Percentiles rank a stretch among this genome's conserved stretches.
These are phyloP conservation scores for Mechanitis messenoides DNA, from an alignment of 2,888 invertebrate species.

Conservation along the genomic window DNA sequence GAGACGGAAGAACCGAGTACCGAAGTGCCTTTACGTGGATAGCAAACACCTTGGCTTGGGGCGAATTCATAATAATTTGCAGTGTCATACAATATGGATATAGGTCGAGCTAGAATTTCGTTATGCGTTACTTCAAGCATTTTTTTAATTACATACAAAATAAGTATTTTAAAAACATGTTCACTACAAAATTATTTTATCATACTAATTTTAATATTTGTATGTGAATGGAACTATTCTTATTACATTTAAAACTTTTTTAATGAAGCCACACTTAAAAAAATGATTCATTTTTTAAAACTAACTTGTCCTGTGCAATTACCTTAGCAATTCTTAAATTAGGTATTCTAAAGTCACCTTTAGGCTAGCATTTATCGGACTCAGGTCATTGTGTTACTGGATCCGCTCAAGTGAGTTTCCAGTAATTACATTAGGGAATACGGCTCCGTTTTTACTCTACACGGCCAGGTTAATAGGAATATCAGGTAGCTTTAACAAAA, in stretches of 20 bases:
- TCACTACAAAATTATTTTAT: too few relatives aligned
- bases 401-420: slow-evolving; percentile 53
- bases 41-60: slow-evolving; percentile 8
- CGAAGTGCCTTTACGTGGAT: slow-evolving; percentile 2
- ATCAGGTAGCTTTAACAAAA: slow-evolving; percentile 20
- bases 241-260: neutral
- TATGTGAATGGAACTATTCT: neutral
- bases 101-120: too few relatives aligned
- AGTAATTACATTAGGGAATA: slow-evolving; percentile 74
- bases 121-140: too few relatives aligned
- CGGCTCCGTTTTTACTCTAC: slow-evolving; percentile 51
- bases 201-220: too few relatives aligned
- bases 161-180: too few relatives aligned
- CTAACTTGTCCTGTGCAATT: neutral
- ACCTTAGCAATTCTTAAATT: neutral
- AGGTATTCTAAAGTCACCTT: slow-evolving; percentile 13
- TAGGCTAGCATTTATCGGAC: slow-evolving; percentile 40
- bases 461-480: slow-evolving; percentile 35
- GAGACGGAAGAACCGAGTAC: slow-evolving; percentile 15
- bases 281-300: neutral
- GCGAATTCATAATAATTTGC: slow-evolving; percentile 3
- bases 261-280: neutral
- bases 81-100: slow-evolving; percentile 3
- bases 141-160: too few relatives aligned
- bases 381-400: slow-evolving; percentile 66